Evolutionary conservation across 2,888 invertebrate species (phyloP).

Genomic region (Zygaena filipendulae): DNA sequence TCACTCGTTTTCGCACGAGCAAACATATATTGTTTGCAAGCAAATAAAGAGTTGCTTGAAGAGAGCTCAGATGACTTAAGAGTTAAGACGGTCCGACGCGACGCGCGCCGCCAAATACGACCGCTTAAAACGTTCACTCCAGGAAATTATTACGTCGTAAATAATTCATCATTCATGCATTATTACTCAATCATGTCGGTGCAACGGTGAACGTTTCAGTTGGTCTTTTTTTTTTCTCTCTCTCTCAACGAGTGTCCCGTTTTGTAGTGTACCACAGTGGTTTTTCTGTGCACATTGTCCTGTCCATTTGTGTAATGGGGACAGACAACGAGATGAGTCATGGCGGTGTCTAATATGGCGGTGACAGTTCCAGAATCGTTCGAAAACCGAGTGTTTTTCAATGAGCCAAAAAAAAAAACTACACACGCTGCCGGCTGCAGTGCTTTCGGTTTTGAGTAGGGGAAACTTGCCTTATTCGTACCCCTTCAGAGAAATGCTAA

Average conservation of each 20-base stretch:
- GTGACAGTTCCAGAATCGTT: no score
- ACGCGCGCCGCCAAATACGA: conserved; percentile 41
- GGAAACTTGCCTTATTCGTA: no score
- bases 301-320: conserved; percentile 26
- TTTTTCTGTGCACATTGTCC: conserved; percentile 47
- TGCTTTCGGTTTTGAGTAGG: no score
- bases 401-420: no score
- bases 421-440: no score
- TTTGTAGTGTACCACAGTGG: conserved; percentile 24
- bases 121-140: no score
- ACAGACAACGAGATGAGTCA: conserved; percentile 16
- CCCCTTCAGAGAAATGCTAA: no score
- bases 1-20: not conserved
- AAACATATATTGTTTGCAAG: not conserved
- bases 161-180: conserved; percentile 65
- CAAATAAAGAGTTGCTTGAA: not conserved
- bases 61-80: conserved; percentile 4
- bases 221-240: conserved; percentile 29
- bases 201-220: conserved; percentile 47
- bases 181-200: conserved; percentile 57
- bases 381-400: no score
- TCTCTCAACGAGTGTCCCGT: conserved; percentile 21
- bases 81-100: conserved; percentile 19
- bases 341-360: conserved; percentile 13
- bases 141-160: conserved; percentile 57